Conservation (phyloP, 2,797 vertebrate genomes). For the Petrocephalus sullivani region DNA sequence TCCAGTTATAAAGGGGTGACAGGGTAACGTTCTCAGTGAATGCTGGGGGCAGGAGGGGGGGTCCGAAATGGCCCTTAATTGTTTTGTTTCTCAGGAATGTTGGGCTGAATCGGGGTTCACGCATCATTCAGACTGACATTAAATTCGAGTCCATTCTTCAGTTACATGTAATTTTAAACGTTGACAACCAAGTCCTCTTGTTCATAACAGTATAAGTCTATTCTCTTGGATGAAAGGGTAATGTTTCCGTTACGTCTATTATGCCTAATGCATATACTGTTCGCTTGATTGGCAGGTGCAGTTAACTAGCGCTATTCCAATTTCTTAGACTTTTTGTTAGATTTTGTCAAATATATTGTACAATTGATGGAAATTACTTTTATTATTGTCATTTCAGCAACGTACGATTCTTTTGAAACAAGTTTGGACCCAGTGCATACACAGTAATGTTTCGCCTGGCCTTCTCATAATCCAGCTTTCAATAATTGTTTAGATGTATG, state of each 20-base stretch:
- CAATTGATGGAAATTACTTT: background rate
- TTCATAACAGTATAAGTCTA: no score
- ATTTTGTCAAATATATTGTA: background rate
- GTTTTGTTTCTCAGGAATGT: constrained; percentile 38
- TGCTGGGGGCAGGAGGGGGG: constrained; percentile 22
- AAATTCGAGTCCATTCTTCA: background rate
- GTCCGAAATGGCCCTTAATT: constrained; percentile 48
- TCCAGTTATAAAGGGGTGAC: constrained; percentile 26
- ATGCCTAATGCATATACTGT: background rate
- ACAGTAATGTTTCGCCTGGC: background rate
- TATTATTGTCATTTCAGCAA: background rate
- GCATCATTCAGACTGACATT: constrained; percentile 48
- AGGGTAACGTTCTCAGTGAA: constrained; percentile 18
- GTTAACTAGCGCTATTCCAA: background rate
- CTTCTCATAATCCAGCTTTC: background rate
- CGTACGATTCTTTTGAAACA: background rate
- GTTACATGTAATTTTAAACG: background rate
- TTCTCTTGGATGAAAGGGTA: no score
- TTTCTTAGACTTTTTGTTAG: background rate
- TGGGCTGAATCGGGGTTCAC: constrained; percentile 55
- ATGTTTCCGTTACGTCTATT: no score
- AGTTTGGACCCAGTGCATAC: background rate
- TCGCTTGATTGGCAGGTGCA: background rate
- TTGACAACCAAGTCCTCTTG: no score
- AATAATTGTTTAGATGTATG: background rate